A percentile compares a stretch with the other conserved stretches of the same genome.
Conservation (phyloP, 2,888 invertebrate genomes). For the Pterobdella sp. region DNA sequence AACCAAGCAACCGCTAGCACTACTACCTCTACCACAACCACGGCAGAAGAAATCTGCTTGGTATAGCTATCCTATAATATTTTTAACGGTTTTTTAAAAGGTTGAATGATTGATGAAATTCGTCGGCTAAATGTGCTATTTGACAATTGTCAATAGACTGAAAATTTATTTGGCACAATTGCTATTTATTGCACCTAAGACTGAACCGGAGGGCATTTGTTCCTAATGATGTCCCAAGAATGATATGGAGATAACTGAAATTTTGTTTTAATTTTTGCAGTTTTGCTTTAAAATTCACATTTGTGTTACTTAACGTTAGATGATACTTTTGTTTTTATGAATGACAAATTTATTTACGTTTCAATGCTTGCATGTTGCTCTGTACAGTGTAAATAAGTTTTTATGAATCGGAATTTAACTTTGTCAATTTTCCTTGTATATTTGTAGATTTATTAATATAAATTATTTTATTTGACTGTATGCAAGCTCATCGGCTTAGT, state of each 20-base stretch:
- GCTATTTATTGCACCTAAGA: constrained; percentile 6
- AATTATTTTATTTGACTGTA: neutral
- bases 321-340: neutral
- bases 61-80: neutral
- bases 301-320: constrained; percentile 4
- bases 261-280: constrained; percentile 3
- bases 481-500: constrained; percentile 3
- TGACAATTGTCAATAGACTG: constrained; percentile 9
- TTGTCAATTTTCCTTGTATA: too few relatives aligned
- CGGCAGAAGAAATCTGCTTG: constrained; percentile 12
- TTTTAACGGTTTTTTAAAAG: neutral
- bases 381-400: too few relatives aligned
- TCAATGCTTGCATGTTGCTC: too few relatives aligned
- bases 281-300: constrained; percentile 1
- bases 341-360: too few relatives aligned
- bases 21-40: neutral
- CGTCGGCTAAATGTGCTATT: neutral
- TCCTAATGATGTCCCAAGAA: neutral
- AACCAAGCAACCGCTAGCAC: neutral
- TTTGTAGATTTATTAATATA: neutral
- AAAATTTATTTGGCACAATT: neutral
- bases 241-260: neutral
- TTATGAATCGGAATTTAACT: too few relatives aligned
- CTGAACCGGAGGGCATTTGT: neutral
- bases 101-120: neutral